Evolutionary conservation across 2,888 invertebrate genomes (phyloP).

Genomic region (Lepidochitona cinerea): DNA sequence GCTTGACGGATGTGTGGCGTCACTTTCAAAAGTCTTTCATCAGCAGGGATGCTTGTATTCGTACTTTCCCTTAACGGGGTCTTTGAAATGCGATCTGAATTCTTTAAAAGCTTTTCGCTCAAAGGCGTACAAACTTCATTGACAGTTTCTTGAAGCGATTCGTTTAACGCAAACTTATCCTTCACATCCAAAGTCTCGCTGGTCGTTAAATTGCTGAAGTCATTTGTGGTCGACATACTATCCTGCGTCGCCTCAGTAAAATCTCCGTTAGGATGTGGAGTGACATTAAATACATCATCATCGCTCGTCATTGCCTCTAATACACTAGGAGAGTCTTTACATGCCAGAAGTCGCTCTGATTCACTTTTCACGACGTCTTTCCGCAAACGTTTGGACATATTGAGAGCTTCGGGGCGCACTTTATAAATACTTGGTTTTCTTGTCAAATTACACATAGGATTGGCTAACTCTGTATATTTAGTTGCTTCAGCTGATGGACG

Average conservation of each 20-base stretch:
- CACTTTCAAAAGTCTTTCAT: not conserved
- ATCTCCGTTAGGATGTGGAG: not conserved
- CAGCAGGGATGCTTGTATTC: not conserved
- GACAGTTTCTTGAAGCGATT: conserved; percentile 36
- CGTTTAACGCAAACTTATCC: not conserved
- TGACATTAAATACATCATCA: not conserved
- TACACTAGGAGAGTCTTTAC: not conserved
- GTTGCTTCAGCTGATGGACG: conserved; percentile 39
- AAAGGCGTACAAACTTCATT: conserved; percentile 45
- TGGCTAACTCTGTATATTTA: not conserved
- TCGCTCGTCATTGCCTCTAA: not conserved
- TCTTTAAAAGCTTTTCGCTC: conserved; percentile 24
- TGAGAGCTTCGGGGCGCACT: not conserved
- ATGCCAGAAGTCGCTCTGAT: not conserved
- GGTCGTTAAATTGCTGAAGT: not conserved
- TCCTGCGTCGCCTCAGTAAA: not conserved
- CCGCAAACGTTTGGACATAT: not conserved
- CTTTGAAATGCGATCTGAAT: not conserved
- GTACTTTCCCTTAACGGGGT: not conserved
- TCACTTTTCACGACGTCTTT: not conserved
- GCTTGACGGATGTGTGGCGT: conserved; percentile 37
- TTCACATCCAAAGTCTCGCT: not conserved
- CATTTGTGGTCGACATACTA: not conserved
- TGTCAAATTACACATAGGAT: not conserved
- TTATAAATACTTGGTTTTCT: conserved; percentile 45